Percentiles rank a stretch among this genome's conserved stretches.
These are phyloP conservation scores for Nysson spinosus DNA, from an alignment of 2,888 invertebrate species.

Conservation along the genomic window DNA sequence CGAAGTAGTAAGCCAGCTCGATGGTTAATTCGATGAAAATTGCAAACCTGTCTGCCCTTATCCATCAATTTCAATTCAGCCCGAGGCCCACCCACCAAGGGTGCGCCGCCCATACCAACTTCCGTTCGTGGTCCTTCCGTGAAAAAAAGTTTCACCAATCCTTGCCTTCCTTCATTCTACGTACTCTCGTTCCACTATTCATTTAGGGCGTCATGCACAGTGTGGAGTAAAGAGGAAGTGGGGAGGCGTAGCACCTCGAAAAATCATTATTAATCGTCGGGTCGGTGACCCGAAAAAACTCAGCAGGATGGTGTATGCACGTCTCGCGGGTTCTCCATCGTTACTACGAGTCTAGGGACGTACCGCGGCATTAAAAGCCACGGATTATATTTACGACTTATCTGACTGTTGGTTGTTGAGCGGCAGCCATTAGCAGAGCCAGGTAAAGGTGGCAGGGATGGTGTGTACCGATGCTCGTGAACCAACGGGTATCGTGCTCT, in stretches of 20 bases:
- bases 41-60: slow-evolving; percentile 54
- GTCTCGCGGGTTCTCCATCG: slow-evolving; percentile 9
- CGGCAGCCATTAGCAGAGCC: slow-evolving; percentile 52
- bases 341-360: slow-evolving; percentile 21
- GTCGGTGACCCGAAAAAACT: slow-evolving; percentile 52
- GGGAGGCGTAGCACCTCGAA: slow-evolving; percentile 42
- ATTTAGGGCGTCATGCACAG: slow-evolving; percentile 48
- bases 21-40: slow-evolving; percentile 58
- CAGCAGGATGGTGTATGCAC: neutral
- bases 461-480: neutral
- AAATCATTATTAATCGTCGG: slow-evolving; percentile 66
- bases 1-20: slow-evolving; percentile 35
- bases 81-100: slow-evolving; percentile 54
- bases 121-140: slow-evolving; percentile 57
- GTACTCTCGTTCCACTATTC: slow-evolving; percentile 25
- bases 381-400: slow-evolving; percentile 65
- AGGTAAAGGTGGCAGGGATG: slow-evolving; percentile 25
- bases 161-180: slow-evolving; percentile 15
- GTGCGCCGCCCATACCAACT: slow-evolving; percentile 60
- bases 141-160: slow-evolving; percentile 33
- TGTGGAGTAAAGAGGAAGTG: slow-evolving; percentile 6
- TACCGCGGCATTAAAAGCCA: slow-evolving; percentile 53
- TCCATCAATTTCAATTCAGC: slow-evolving; percentile 61
- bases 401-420: slow-evolving; percentile 51
- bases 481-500: slow-evolving; percentile 33